Base-by-base conservation (phyloP, 2,113 vertebrate species). In the Lepisosteus osseus region DNA sequence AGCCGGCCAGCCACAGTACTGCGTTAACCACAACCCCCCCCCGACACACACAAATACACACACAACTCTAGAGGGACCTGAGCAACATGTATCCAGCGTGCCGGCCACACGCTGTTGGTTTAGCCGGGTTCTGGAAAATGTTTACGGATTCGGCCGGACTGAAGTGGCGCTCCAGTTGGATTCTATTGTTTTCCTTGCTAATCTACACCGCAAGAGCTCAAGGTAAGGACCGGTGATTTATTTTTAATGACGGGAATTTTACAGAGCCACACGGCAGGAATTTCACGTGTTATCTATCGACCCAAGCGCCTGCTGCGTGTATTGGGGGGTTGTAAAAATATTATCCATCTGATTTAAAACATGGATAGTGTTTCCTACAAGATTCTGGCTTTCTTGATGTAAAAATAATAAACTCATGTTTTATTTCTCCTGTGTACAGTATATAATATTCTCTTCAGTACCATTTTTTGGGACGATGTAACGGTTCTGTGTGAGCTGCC, bases 111-210 rank as follows among this genome's bases (percentile, higher is more conserved):
- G 85, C 85, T 82, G 86, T 78, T 78, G 78, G 72, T 66, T 67
- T 74, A 43, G 68, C 59, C 61, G 80, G 64, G 44, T 70, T 77
- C 56, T 74, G 80, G 81, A 83, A 83, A 70, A 86, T 86, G 87
- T 78, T 63, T 15, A 85, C 65, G 70, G 76, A 78, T 76, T 76
- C 78, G 81, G 73, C 73, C 61, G 63, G 86, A 83, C 81, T 80
- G 70, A 86, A 83, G 85, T 79, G 84, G 85, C 83, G 82, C 75
- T 80, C 79, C 78, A 80, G 85, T 83, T 90, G 90, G 90, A 92
- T 90, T 86, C 83, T 92, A 90, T 85, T 81, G 77, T 77, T 88
- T 72, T 79, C 81, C 77, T 70, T 85, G 77, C 66, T 86, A 61
- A 73, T 82, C 67, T 82, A 82, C 77, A 81, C 72, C 79, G 67